Conservation (phyloP, 2,888 invertebrate genomes). For the Acanthosoma haemorrhoidale region DNA sequence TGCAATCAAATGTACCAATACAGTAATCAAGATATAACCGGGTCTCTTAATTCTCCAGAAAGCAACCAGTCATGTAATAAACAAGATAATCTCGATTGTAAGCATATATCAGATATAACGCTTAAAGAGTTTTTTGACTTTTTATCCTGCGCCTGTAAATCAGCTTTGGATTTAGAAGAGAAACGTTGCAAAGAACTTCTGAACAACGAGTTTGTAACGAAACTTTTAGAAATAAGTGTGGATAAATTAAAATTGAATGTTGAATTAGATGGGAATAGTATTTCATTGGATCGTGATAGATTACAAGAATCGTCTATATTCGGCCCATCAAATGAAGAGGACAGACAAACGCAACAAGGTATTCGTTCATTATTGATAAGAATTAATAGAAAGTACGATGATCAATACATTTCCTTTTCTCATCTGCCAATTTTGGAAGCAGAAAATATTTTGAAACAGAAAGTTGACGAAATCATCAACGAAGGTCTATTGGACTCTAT, state of each 20-base stretch:
- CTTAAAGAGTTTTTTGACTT: conserved; percentile 34
- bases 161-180: conserved; percentile 29
- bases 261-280: not conserved
- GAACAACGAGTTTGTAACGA: conserved; percentile 22
- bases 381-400: conserved; percentile 18
- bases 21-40: not conserved
- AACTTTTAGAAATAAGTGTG: not conserved
- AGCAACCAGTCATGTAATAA: not conserved
- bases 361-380: conserved; percentile 17
- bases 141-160: conserved; percentile 32
- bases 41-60: not conserved
- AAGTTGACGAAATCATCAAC: conserved; percentile 60
- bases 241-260: conserved; percentile 18
- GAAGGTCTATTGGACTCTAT: conserved; percentile 80
- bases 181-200: conserved; percentile 18
- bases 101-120: not conserved
- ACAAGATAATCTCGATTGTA: not conserved
- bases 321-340: not conserved
- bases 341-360: not conserved
- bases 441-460: conserved; percentile 44
- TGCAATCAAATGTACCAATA: conserved; percentile 9
- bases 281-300: not conserved
- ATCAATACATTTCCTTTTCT: not conserved
- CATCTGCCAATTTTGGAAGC: conserved; percentile 17
- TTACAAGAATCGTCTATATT: not conserved